phyloP scores from a whole-genome alignment of 1,140 invertebrate genomes.

The Neodiprion virginianus region DNA sequence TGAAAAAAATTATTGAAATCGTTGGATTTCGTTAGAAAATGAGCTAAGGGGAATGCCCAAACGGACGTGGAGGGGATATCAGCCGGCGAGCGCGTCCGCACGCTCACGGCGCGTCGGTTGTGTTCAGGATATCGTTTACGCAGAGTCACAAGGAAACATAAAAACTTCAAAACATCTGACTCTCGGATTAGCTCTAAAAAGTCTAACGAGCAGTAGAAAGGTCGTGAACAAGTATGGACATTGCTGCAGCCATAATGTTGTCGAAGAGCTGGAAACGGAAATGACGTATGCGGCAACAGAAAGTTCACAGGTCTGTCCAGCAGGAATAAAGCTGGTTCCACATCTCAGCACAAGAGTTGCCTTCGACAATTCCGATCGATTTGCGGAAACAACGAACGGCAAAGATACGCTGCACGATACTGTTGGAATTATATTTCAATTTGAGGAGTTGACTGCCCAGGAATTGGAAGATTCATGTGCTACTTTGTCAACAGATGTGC shows the following conservation, averaged over 20 bases:
- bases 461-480: not conserved
- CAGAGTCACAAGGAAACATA: conserved; percentile 12
- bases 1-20: not conserved
- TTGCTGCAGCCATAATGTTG: conserved; percentile 16
- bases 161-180: conserved; percentile 25
- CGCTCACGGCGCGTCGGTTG: not conserved
- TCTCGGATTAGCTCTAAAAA: conserved; percentile 22
- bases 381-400: conserved; percentile 50
- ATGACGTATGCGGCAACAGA: conserved; percentile 25
- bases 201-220: conserved; percentile 24
- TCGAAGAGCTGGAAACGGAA: conserved; percentile 26
- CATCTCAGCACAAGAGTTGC: conserved; percentile 37
- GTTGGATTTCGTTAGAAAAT: not conserved
- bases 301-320: conserved; percentile 32
- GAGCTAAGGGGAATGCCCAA: not conserved
- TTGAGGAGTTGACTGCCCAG: not conserved
- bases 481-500: not conserved
- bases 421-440: conserved; percentile 20
- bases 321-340: conserved; percentile 27
- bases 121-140: conserved; percentile 20
- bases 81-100: not conserved
- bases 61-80: not conserved
- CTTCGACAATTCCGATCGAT: conserved; percentile 50
- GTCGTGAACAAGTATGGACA: conserved; percentile 22
- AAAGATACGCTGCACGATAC: conserved; percentile 48